A percentile compares a stretch with the other conserved stretches of the same genome.
These are phyloP conservation scores for Nephrotoma appendiculata DNA, from an alignment of 2,888 invertebrate genomes.

Conservation along the genomic window DNA sequence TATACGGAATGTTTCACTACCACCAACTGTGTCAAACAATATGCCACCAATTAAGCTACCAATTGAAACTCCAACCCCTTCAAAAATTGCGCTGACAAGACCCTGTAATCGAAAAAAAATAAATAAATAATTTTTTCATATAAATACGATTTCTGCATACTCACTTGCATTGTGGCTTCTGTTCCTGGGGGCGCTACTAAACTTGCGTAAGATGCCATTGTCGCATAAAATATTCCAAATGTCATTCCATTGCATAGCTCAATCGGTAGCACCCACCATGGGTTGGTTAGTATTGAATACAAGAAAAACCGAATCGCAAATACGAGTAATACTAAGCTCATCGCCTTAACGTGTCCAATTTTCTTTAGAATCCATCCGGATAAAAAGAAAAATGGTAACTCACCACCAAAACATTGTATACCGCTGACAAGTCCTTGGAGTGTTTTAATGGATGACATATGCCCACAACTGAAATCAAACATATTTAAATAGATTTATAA, in stretches of 20 bases:
- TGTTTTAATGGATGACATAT: constrained; percentile 48
- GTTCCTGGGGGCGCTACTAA: constrained; percentile 70
- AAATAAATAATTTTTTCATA: background rate
- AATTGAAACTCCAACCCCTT: constrained; percentile 68
- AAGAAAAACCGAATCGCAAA: constrained; percentile 68
- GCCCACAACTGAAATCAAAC: constrained; percentile 24
- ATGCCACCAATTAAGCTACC: constrained; percentile 69
- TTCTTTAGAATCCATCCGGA: constrained; percentile 62
- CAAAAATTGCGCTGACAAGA: constrained; percentile 72
- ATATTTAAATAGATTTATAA: background rate
- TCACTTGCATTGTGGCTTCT: constrained; percentile 72
- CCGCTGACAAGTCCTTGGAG: constrained; percentile 58
- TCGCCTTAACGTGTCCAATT: constrained; percentile 67
- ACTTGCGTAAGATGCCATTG: constrained; percentile 79
- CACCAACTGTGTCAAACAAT: constrained; percentile 47
- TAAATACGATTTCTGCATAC: constrained; percentile 4
- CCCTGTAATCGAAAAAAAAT: constrained; percentile 39
- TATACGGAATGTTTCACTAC: constrained; percentile 50
- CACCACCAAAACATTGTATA: constrained; percentile 70
- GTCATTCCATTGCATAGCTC: constrained; percentile 80
- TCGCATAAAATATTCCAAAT: constrained; percentile 75
- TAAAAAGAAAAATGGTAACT: constrained; percentile 74
- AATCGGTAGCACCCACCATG: constrained; percentile 73
- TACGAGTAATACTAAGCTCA: constrained; percentile 66
- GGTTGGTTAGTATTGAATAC: constrained; percentile 64